phyloP scores from a whole-genome alignment of 2,888 invertebrate genomes.

The Pheosia gnoma region DNA sequence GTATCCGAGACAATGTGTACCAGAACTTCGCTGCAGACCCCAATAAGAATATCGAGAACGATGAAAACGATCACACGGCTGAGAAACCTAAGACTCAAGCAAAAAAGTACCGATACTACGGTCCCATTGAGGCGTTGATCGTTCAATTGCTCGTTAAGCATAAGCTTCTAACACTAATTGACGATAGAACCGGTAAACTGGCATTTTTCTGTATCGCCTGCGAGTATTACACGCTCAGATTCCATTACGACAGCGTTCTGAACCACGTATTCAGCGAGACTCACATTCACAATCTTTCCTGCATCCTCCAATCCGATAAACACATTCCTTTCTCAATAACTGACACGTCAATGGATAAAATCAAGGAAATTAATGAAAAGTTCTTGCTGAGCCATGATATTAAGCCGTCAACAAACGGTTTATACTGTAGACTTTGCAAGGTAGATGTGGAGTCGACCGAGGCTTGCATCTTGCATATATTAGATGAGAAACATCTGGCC shows the following conservation, averaged over 20 bases:
- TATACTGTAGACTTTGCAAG: conserved; percentile 66
- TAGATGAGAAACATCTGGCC: conserved; percentile 74
- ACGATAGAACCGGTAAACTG: conserved; percentile 76
- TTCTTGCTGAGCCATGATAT: conserved; percentile 66
- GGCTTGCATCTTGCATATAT: conserved; percentile 62
- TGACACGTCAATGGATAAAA: conserved; percentile 61
- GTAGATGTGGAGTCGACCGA: conserved; percentile 57
- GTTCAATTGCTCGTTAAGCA: conserved; percentile 67
- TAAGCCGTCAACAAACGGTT: conserved; percentile 43
- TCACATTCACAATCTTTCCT: conserved; percentile 72
- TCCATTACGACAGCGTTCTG: conserved; percentile 76
- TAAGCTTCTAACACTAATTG: conserved; percentile 69
- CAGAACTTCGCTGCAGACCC: conserved; percentile 74
- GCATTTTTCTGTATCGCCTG: conserved; percentile 79
- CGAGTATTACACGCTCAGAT: conserved; percentile 76
- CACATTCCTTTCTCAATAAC: conserved; percentile 64
- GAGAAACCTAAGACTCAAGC: conserved; percentile 71
- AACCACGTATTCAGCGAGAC: conserved; percentile 77
- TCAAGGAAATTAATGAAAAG: conserved; percentile 69
- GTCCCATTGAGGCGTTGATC: conserved; percentile 72
- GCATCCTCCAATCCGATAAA: conserved; percentile 69
- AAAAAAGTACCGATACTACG: conserved; percentile 77
- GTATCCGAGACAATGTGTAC: conserved; percentile 78
- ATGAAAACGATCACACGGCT: conserved; percentile 63
- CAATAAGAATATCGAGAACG: conserved; percentile 73